Evolutionary conservation across 2,888 invertebrate species (phyloP).

Genomic region (Chorisops tibialis): DNA sequence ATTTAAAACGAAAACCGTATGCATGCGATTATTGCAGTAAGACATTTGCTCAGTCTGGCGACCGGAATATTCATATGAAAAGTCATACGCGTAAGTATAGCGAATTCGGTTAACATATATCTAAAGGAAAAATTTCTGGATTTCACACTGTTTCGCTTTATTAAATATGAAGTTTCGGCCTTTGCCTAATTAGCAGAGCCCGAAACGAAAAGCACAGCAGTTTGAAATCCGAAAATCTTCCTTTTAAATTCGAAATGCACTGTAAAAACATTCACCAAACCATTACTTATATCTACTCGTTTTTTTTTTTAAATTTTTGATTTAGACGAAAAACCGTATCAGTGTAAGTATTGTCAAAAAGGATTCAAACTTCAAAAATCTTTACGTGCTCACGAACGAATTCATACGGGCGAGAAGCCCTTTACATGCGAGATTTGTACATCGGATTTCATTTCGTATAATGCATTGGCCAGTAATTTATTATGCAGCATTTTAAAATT

Average conservation of each 20-base stretch:
- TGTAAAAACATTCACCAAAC: too few species aligned
- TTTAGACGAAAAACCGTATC: conserved; percentile 30
- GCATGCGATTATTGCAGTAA: conserved; percentile 31
- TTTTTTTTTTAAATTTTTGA: background rate
- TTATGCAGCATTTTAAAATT: background rate
- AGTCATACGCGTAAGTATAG: conserved; percentile 28
- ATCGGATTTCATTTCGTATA: conserved; percentile 31
- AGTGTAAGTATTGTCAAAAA: conserved; percentile 31
- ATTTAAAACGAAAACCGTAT: conserved; percentile 33
- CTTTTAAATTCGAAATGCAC: too few species aligned
- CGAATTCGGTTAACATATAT: too few species aligned
- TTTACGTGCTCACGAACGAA: conserved; percentile 31
- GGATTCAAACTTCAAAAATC: conserved; percentile 31
- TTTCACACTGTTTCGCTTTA: too few species aligned
- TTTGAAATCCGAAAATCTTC: too few species aligned
- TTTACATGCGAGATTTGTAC: conserved; percentile 32
- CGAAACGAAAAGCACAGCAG: too few species aligned
- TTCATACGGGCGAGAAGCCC: conserved; percentile 34
- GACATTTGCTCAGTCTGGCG: conserved; percentile 32
- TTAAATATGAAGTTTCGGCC: too few species aligned
- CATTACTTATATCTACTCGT: too few species aligned
- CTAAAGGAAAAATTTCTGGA: too few species aligned
- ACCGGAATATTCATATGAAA: conserved; percentile 32
- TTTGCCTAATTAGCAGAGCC: background rate
- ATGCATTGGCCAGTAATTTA: conserved; percentile 29